A percentile compares a stretch with the other conserved stretches of the same genome.
Conservation (phyloP, 1,140 invertebrate species). For the Listronotus oregonensis region DNA sequence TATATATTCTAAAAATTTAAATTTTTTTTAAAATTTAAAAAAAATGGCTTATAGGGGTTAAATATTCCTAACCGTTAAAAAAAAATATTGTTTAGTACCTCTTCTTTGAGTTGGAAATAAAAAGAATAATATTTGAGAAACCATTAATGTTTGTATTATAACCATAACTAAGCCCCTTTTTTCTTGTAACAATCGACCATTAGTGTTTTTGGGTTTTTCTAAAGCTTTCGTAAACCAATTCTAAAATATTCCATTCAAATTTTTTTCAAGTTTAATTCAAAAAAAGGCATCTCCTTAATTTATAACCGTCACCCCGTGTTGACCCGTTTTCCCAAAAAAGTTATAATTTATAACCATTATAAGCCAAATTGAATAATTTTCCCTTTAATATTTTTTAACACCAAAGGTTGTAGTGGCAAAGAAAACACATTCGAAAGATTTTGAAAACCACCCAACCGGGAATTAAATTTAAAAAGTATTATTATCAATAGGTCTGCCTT, state of each 20-base stretch:
- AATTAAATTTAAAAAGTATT: conserved; percentile 14
- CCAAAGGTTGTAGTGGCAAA: conserved; percentile 32
- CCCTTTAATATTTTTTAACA: conserved; percentile 45
- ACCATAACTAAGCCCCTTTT: background rate
- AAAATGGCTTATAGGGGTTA: too few relatives aligned
- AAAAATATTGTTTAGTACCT: too few relatives aligned
- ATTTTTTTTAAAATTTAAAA: too few relatives aligned
- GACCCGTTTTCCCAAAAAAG: conserved; percentile 42
- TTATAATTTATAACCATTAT: conserved; percentile 44
- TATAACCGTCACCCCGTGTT: conserved; percentile 42
- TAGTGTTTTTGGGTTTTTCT: background rate
- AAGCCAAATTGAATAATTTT: conserved; percentile 39
- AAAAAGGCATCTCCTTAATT: conserved; percentile 32
- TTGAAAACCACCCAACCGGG: conserved; percentile 46
- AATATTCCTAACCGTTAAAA: too few relatives aligned
- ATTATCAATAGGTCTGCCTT: conserved; percentile 35
- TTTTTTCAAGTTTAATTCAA: conserved; percentile 33
- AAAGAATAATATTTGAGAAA: conserved; percentile 33
- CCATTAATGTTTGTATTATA: conserved; percentile 8
- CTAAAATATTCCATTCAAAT: conserved; percentile 15
- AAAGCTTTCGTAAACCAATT: conserved; percentile 14
- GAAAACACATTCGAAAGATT: conserved; percentile 40
- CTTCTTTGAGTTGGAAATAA: too few relatives aligned
- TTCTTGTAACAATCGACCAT: conserved; percentile 2
- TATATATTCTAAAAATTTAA: too few relatives aligned